Base-by-base conservation (phyloP, 2,888 invertebrate species). In the Plebejus melissa region DNA sequence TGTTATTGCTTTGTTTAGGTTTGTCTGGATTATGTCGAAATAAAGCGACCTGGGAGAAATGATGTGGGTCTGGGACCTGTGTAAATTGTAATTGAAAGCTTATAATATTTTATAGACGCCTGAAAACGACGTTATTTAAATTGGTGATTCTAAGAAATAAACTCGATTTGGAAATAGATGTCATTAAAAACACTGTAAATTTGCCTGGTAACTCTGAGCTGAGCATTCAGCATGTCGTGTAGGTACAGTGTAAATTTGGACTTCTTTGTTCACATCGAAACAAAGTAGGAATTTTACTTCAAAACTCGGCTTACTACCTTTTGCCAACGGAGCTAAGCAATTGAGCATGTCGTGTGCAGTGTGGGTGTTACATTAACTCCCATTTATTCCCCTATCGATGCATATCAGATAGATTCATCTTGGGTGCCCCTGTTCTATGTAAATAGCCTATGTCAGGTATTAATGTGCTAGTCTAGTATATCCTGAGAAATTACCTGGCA, bases 361-460 rank as follows among this genome's bases (percentile, higher is more conserved):
- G 72, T 72, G 72, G 72, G 72, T 72, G 72, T 32, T 50, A 72
- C 54, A 72, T 54, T 50, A 32, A 32, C 50, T 32, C 6, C 54
- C 54, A 72, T 72, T 71, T 46, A 71, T 71, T 72, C 50, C 54
- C 22, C 32, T 72, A 72, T 72, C 72, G 72, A 72, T 72, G 60
- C 80, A 80, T 88, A 90, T 91, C 90, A 81, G 79, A 79, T 79
- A 84, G 85, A 85, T 86, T 83, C 85, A 91, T 91, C 91, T 87
- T 83, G 77, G 79, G 80, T 80, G 82, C 78, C 80, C 81, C 81
- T 83, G 84, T 85, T 83, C 83, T 87, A 89, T 90, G 87, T 87
- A 87, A 90, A 90, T 88, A 83, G 80, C 83, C 85, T 85, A 65
- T 60, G 60, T 60, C 38, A n/a, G 69, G 70, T 70, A 70, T 22